Base-by-base conservation (phyloP, 2,888 invertebrate genomes). In the Apamea anceps region DNA sequence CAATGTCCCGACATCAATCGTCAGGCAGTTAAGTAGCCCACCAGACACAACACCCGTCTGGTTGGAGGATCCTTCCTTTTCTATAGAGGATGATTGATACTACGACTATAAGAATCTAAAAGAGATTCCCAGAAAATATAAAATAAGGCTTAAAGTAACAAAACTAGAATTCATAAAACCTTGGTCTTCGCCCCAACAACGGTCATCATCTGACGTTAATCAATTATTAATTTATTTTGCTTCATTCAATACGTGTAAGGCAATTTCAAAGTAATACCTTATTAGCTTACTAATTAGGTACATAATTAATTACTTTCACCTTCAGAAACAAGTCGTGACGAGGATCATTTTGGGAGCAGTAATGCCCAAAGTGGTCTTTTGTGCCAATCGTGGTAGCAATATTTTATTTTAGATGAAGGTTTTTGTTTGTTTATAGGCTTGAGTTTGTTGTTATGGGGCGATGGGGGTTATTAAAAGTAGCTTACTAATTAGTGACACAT, bases 331-430 rank as follows among this genome's bases (percentile, higher is more conserved):
- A 80, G 65, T 73, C 83, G 75, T 81, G 76, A 81, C 75, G 25
- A 51, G 1, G 32, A 57, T 48, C 65, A 66, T 66, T 71, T 54
- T 85, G 86, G 86, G 86, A 73, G n/a, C 62, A 75, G 6, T 15
- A 62, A 54, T 62, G 15, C n/a, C 15, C 57, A n/a, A 28, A 85
- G 15, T 72, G 60, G 63, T 28, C 15, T 67, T 84, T 84, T 60
- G 72, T 15, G 72, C 28, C 57, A 78, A 68, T 70, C 21, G 48
- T 42, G 54, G 0, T 32, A 6, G 54, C 42, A 28, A 68, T 62
- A 37, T 84, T 76, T 65, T 37, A 21, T 80, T 62, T 25, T 25
- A 12, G 57, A 57, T 12, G 57, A 57, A 25, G 57, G 25, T 18
- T 54, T 12, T 57, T n/a, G 57, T 57, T n/a, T 12, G 25, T n/a